Percentiles rank a stretch among this genome's conserved stretches.
These are phyloP conservation scores for Actinemys pallida DNA, from an alignment of 2,113 vertebrate genomes.

Conservation along the genomic window DNA sequence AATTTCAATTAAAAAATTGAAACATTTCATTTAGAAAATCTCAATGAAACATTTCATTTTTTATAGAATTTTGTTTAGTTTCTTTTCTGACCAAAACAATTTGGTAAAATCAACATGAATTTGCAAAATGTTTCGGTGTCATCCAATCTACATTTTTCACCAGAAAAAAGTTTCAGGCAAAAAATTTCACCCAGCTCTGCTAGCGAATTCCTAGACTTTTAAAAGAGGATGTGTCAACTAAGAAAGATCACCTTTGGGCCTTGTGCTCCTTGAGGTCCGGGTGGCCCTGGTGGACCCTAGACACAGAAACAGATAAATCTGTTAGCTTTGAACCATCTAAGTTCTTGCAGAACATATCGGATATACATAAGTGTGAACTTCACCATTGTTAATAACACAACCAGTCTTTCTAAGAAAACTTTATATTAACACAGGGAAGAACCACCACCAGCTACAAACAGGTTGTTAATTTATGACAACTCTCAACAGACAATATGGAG, in stretches of 20 bases:
- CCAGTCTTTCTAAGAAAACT: not conserved
- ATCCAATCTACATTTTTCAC: not conserved
- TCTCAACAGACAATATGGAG: not conserved
- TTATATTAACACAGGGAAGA: not conserved
- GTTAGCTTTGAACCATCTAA: conserved; percentile 11
- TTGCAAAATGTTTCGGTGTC: not conserved
- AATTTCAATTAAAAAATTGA: not conserved
- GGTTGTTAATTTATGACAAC: not conserved
- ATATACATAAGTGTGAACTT: not conserved
- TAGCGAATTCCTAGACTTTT: not conserved
- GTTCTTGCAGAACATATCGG: not conserved
- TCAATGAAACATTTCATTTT: not conserved
- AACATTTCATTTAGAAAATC: not conserved
- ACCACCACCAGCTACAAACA: not conserved
- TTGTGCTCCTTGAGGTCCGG: conserved; percentile 87
- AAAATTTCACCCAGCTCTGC: not conserved
- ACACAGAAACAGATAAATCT: conserved; percentile 68
- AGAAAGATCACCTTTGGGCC: conserved; percentile 88
- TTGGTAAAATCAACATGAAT: not conserved
- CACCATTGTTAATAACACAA: conserved; percentile 7
- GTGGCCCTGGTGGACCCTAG: conserved; percentile 92
- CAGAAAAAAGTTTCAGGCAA: not conserved
- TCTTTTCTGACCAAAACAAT: not conserved
- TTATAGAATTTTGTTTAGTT: not conserved
- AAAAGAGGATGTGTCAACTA: conserved; percentile 6